Percentiles rank a stretch among this genome's conserved stretches.
Evolutionary conservation across 2,113 vertebrate species (phyloP).

Genomic region (Fregata magnificens): DNA sequence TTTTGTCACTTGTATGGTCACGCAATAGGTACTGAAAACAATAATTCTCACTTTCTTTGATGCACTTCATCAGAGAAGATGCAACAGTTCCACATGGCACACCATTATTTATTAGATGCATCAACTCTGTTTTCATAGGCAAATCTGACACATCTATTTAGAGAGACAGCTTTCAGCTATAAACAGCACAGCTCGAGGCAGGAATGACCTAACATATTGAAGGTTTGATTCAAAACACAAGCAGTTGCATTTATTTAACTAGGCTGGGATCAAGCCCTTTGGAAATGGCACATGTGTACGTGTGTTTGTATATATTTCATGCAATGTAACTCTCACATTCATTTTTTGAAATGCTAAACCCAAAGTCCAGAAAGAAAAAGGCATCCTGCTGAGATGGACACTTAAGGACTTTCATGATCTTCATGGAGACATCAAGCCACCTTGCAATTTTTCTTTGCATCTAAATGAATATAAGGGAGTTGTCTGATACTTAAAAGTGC

Average conservation of each 20-base stretch:
- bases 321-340: rapidly evolving
- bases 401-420: background rate
- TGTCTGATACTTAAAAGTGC: background rate
- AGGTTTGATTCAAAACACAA: background rate
- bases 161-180: background rate
- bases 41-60: background rate
- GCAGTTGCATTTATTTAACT: background rate
- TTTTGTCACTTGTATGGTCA: background rate
- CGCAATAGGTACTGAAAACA: background rate
- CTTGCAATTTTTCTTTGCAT: background rate
- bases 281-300: rapidly evolving
- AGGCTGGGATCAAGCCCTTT: background rate
- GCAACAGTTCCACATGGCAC: background rate
- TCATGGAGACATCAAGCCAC: background rate
- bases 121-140: background rate
- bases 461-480: background rate
- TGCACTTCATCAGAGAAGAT: background rate
- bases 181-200: background rate
- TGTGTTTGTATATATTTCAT: background rate
- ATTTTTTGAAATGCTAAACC: background rate
- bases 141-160: background rate
- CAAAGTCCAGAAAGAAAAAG: background rate
- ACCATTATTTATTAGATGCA: background rate
- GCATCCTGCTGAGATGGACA: background rate
- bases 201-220: background rate